These are phyloP conservation scores for Recurvirostra avosetta DNA, from an alignment of 2,113 vertebrate genomes.

Conservation along the genomic window DNA sequence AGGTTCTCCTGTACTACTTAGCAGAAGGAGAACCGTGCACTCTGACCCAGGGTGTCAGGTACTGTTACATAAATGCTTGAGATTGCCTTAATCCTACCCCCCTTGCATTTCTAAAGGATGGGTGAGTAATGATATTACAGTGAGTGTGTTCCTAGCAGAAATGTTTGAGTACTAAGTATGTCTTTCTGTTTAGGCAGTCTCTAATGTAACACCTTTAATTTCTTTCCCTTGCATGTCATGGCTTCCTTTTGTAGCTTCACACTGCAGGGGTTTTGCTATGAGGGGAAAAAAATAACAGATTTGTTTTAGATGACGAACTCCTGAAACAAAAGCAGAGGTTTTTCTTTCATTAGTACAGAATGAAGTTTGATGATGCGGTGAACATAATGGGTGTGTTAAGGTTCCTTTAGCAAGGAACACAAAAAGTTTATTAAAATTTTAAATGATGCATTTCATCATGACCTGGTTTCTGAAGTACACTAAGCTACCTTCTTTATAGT, in stretches of 20 bases:
- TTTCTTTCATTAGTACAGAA: not conserved
- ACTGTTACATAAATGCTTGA: not conserved
- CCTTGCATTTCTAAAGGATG: not conserved
- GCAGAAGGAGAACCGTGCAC: fast-evolving
- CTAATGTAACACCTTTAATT: not conserved
- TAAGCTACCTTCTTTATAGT: not conserved
- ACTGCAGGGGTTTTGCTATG: not conserved
- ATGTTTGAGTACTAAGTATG: not conserved
- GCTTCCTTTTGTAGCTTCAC: not conserved
- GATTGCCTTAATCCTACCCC: not conserved
- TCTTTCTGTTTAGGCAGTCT: not conserved
- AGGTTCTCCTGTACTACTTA: not conserved
- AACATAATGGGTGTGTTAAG: not conserved
- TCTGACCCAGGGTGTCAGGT: not conserved
- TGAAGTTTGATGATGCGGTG: not conserved
- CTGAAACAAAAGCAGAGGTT: not conserved
- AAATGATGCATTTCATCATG: not conserved
- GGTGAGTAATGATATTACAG: not conserved
- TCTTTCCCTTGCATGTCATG: not conserved
- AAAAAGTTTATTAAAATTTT: conserved; percentile 34
- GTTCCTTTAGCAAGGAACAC: conserved; percentile 1
- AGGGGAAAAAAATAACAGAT: not conserved
- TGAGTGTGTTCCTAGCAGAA: not conserved
- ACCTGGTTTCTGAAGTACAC: not conserved
- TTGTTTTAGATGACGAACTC: not conserved